Base-by-base conservation (phyloP, 2,888 invertebrate species). In the Eilema sororculum region DNA sequence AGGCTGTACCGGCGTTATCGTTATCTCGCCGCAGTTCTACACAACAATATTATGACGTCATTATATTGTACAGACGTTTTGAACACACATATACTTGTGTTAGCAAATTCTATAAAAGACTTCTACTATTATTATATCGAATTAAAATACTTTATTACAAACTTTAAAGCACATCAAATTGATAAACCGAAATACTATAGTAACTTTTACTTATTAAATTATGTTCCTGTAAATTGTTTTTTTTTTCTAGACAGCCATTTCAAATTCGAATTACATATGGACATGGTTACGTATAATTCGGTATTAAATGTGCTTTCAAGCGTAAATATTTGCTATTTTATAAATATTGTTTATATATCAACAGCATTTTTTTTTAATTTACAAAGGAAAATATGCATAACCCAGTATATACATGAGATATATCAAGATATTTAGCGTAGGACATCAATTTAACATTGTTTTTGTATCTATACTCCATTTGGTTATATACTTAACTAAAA, bases 21-120 rank as follows among this genome's bases (percentile, higher is more conserved):
- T 96, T 76, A 96, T 96, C 88, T 96, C 96, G 58, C 96, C 96
- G 78, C 96, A 95, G 80, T 95, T 95, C 95, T 96, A 92, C 72
- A 60, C 57, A 90, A 88, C 60, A 62, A 77, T 25, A 75, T 1
- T 3, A 12, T 22, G 57, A 16, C 12, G 69, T 68, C 62, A 71
- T 67, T 67, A 1, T 30, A 4, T 37, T 68, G 22, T 58, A 60
- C 24, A 22, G 41, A 22, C 3, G 3, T 28, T 30, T 24, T 9
- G 16, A 41, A 64, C 25, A 16, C 24, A 58, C 22, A 56, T 28
- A 57, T 24, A 41, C 37, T 37, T 41, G 41, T 59, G 37, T 66
- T 66, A 66, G 66, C 66, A 58, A 66, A 57, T 56, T 57, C 9
- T 37, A 57, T 25, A 24, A 37, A 16, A 13, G 8, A 65, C 0